A percentile compares a stretch with the other conserved stretches of the same genome.
Evolutionary conservation across 2,113 vertebrate species (phyloP).

Genomic region (Prionailurus bengalensis): DNA sequence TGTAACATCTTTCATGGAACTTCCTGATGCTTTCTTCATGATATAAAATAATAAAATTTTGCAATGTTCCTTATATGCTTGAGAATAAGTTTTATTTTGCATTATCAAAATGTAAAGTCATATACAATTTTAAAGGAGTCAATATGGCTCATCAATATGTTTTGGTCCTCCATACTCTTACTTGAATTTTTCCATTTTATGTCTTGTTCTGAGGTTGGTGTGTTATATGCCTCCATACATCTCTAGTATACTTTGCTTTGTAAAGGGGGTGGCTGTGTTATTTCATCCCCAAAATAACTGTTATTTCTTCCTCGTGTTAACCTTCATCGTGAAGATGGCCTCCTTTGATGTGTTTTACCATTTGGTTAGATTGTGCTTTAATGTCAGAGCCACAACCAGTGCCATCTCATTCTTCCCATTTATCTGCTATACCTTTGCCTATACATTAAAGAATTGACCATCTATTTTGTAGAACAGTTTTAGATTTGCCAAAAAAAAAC

Average conservation of each 20-base stretch:
- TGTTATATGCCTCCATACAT: not conserved
- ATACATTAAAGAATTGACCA: not conserved
- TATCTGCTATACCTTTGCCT: not conserved
- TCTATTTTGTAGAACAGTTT: not conserved
- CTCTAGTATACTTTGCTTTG: not conserved
- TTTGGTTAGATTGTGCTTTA: not conserved
- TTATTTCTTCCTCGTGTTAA: not conserved
- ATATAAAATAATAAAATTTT: not conserved
- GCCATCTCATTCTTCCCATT: not conserved
- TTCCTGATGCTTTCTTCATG: not conserved
- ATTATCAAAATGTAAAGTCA: not conserved
- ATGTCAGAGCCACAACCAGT: not conserved
- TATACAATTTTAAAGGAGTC: not conserved
- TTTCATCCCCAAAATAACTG: not conserved
- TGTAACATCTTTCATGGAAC: not conserved
- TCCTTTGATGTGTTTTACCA: not conserved
- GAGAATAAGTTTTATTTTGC: not conserved
- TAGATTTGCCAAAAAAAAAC: not conserved
- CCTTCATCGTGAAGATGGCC: too few species aligned
- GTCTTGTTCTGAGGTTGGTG: not conserved
- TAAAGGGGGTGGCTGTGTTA: not conserved
- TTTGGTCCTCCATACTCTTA: not conserved
- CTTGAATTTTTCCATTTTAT: not conserved
- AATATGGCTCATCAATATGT: not conserved
- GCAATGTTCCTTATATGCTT: not conserved